phyloP scores from a whole-genome alignment of 2,797 vertebrate species.

The Staurois parvus region DNA sequence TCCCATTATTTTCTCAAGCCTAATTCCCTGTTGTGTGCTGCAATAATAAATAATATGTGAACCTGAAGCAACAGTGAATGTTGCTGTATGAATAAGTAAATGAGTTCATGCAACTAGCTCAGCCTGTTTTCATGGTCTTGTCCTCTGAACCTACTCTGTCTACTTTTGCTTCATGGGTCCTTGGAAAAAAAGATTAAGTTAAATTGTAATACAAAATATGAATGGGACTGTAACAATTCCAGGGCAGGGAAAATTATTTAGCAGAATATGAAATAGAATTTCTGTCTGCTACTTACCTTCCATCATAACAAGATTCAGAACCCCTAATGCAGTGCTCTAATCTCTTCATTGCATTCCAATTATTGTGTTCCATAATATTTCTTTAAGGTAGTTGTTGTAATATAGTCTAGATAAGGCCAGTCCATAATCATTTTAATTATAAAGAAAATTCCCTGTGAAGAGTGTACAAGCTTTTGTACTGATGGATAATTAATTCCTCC shows the following conservation, averaged over 20 bases:
- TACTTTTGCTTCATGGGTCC: not conserved
- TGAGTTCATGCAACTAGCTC: not conserved
- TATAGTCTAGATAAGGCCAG: conserved; percentile 59
- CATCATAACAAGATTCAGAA: conserved; percentile 26
- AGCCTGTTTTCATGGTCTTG: not conserved
- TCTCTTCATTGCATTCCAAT: conserved; percentile 51
- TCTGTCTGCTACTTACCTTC: conserved; percentile 18
- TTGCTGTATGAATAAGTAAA: not conserved
- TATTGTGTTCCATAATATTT: conserved; percentile 51
- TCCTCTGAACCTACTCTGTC: not conserved
- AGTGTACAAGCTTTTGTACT: conserved; percentile 60
- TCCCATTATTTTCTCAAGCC: no score
- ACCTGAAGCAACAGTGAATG: not conserved
- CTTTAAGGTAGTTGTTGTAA: conserved; percentile 55
- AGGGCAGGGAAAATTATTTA: conserved; percentile 31
- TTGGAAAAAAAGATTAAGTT: conserved; percentile 37
- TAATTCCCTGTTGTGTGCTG: no score
- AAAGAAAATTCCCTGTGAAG: conserved; percentile 60
- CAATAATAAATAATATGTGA: no score
- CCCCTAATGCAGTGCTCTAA: conserved; percentile 42
- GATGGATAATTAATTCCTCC: conserved; percentile 74
- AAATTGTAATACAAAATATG: conserved; percentile 30
- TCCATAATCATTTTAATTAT: conserved; percentile 63
- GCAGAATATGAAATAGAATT: conserved; percentile 15
- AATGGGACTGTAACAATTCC: conserved; percentile 30